Conservation (phyloP, 1,140 invertebrate species). For the Zaprionus tsacasi region DNA sequence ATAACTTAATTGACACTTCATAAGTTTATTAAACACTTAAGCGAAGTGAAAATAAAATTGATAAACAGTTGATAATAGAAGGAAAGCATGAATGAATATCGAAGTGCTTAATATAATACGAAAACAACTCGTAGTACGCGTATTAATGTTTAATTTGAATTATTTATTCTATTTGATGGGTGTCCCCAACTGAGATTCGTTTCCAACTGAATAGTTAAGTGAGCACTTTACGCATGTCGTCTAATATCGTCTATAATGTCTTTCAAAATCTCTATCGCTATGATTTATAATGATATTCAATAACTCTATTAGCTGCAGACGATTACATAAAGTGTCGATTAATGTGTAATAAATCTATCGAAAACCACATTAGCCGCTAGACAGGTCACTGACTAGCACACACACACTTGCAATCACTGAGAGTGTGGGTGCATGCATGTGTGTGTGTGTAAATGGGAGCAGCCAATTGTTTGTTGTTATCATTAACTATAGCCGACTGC, state of each 20-base stretch:
- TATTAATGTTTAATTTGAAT: not conserved
- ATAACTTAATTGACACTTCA: conserved; percentile 45
- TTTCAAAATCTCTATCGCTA: not conserved
- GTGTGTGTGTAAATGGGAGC: not conserved
- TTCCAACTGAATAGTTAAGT: not conserved
- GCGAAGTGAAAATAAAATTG: conserved; percentile 14
- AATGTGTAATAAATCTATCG: not conserved
- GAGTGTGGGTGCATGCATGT: not conserved
- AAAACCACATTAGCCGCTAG: conserved; percentile 1
- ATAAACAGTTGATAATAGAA: conserved; percentile 1
- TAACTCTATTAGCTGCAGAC: not conserved
- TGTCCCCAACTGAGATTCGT: not conserved
- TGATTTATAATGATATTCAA: not conserved
- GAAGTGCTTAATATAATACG: not conserved
- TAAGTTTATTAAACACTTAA: conserved; percentile 22
- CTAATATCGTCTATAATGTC: not conserved
- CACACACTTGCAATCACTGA: not conserved
- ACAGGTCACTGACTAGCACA: conserved; percentile 13
- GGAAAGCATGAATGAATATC: conserved; percentile 4
- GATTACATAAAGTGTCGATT: not conserved
- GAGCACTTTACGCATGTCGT: not conserved
- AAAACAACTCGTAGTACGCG: not conserved
- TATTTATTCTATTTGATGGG: not conserved
- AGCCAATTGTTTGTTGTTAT: not conserved
- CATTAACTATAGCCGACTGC: not conserved